Base-by-base conservation (phyloP, 2,113 vertebrate genomes). In the Pyxicephalus adspersus region DNA sequence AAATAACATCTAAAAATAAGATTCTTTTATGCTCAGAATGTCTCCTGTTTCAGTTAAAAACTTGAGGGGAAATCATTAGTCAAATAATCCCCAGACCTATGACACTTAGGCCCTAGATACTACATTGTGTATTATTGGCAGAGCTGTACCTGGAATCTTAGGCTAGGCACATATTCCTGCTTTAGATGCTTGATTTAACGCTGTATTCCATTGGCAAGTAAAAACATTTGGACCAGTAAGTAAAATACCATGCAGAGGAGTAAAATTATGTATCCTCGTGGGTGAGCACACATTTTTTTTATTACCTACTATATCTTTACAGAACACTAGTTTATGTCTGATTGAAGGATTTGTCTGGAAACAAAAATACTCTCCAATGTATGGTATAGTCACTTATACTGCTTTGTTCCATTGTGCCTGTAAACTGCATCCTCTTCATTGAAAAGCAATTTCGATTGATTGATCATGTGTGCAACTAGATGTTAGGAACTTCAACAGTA, bases 1-100 rank as follows among this genome's bases (percentile, higher is more conserved):
- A 73, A 81, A 73, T 81, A 80, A 70, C n/a, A 71, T 45, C 23
- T 61, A 70, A 51, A 72, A 80, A 80, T 71, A 72, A 80, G 71
- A 72, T 45, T 52, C 28, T 25, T 73, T 64, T 26, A 55, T 64
- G 57, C 22, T 3, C 38, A 64, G 45, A 70, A 73, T 81, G 28
- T 81, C 50, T 28, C 58, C 26, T 22, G 72, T 80, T 80, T 52
- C 66, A 64, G 38, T 80, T 72, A 72, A 71, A 67, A 80, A 61
- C 57, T 51, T 45, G 19, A 80, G 34, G 45, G 77, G 58, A 80
- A 72, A 63, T 63, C 67, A 54, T 71, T 80, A 51, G 77, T 80
- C 55, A 80, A 80, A 80, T 70, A 22, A 52, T 71, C 38, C 19
- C 38, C 17, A 13, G 23, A 16, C 58, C 52, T 23, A 20, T 34